A percentile compares a stretch with the other conserved stretches of the same genome.
Conservation (phyloP, 2,888 invertebrate species). For the Phalangium opilio region DNA sequence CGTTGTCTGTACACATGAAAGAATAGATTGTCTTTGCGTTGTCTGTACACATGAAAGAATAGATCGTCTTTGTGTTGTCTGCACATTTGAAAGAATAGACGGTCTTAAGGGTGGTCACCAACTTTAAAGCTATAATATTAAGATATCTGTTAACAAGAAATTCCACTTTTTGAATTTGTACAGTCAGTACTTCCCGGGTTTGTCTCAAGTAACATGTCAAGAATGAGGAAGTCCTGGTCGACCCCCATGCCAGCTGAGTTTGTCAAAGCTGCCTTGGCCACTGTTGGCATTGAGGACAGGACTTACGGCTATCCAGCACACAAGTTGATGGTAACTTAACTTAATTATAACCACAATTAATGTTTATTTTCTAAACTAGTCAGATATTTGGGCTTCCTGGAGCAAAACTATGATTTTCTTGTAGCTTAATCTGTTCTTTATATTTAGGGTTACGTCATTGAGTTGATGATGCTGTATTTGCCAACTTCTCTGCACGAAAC, state of each 20-base stretch:
- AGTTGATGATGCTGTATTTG: too few relatives aligned
- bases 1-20: too few relatives aligned
- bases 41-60: too few relatives aligned
- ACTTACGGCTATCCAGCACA: constrained; percentile 31
- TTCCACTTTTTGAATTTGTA: constrained; percentile 1
- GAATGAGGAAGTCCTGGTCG: constrained; percentile 24
- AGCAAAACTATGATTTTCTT: too few relatives aligned
- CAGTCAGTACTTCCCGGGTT: constrained; percentile 30
- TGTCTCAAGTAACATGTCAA: constrained; percentile 32
- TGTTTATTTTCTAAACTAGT: too few relatives aligned
- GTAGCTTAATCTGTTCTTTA: too few relatives aligned
- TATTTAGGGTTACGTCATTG: too few relatives aligned
- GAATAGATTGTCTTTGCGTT: too few relatives aligned
- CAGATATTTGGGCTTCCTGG: too few relatives aligned
- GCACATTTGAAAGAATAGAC: neutral
- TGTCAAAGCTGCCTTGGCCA: constrained; percentile 27
- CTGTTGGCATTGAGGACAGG: constrained; percentile 26
- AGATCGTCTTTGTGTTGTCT: neutral
- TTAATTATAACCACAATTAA: too few relatives aligned
- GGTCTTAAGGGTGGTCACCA: neutral
- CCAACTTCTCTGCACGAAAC: too few relatives aligned
- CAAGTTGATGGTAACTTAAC: constrained; percentile 27
- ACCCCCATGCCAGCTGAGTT: constrained; percentile 28
- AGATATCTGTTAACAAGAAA: neutral
- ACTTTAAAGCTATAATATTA: neutral